Percentiles rank a stretch among this genome's conserved stretches.
Conservation (phyloP, 2,888 invertebrate species). For the Ophion slaviceki region DNA sequence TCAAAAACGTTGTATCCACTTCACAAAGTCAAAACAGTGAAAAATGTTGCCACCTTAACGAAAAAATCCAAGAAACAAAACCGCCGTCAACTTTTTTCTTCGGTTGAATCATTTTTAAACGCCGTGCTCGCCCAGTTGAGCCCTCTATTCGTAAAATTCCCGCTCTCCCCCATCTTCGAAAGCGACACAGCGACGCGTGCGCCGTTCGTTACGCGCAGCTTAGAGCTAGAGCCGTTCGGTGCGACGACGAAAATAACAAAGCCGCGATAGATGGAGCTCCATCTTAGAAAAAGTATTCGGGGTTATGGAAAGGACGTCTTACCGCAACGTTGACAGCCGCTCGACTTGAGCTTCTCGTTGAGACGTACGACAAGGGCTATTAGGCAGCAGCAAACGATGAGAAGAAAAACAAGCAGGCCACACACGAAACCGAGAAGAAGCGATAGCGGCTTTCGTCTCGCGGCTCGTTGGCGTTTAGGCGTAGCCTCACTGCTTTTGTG, state of each 20-base stretch:
- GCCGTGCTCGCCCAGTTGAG: not conserved
- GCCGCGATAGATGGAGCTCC: not conserved
- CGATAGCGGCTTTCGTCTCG: constrained; percentile 46
- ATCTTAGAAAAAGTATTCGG: not conserved
- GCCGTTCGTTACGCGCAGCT: not conserved
- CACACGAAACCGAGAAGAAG: constrained; percentile 73
- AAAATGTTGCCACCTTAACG: too few species aligned
- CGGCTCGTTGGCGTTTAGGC: constrained; percentile 7
- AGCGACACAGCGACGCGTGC: constrained; percentile 21
- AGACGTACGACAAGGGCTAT: constrained; percentile 73
- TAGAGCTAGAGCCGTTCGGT: not conserved
- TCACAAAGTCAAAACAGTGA: too few species aligned
- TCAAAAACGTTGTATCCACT: too few species aligned
- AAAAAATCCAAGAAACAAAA: too few species aligned
- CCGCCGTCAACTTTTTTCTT: too few species aligned
- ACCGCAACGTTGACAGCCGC: constrained; percentile 54
- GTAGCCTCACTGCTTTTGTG: constrained; percentile 25
- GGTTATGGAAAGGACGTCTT: constrained; percentile 26
- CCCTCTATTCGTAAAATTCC: constrained; percentile 16
- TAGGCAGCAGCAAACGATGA: constrained; percentile 75
- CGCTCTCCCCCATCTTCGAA: not conserved
- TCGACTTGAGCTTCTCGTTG: constrained; percentile 72
- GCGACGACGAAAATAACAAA: not conserved
- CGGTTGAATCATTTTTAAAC: not conserved
- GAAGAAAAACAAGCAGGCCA: constrained; percentile 75